Evolutionary conservation across 2,888 invertebrate species (phyloP).

Genomic region (Aspidapion aeneum): DNA sequence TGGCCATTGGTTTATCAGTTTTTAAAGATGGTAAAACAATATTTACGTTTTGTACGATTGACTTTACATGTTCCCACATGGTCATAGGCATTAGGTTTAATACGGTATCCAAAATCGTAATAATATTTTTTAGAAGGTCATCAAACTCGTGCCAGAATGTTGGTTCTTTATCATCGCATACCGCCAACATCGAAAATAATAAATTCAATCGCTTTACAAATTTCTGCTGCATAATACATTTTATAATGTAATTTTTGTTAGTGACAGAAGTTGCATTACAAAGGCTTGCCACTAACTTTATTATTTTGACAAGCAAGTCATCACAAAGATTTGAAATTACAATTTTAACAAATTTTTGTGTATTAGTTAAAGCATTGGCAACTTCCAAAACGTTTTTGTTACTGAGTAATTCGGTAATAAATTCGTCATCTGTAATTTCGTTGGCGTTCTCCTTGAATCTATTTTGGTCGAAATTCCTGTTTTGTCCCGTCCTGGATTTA

Average conservation of each 20-base stretch:
- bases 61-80: background rate
- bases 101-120: background rate
- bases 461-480: no score
- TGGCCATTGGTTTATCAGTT: background rate
- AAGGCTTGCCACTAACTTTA: background rate
- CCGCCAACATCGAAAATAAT: background rate
- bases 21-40: background rate
- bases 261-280: background rate
- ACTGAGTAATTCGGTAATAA: no score
- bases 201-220: background rate
- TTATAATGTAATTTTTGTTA: background rate
- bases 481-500: no score
- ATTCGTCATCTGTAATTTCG: no score
- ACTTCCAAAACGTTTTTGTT: background rate
- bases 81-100: background rate
- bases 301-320: background rate
- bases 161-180: background rate
- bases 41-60: background rate
- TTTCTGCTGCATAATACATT: background rate
- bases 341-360: background rate
- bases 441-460: no score
- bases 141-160: background rate
- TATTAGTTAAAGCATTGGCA: background rate
- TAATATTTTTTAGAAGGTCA: background rate
- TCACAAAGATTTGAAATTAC: background rate